These are phyloP conservation scores for Cherax destructor DNA, from an alignment of 1,140 invertebrate genomes.

Conservation along the genomic window DNA sequence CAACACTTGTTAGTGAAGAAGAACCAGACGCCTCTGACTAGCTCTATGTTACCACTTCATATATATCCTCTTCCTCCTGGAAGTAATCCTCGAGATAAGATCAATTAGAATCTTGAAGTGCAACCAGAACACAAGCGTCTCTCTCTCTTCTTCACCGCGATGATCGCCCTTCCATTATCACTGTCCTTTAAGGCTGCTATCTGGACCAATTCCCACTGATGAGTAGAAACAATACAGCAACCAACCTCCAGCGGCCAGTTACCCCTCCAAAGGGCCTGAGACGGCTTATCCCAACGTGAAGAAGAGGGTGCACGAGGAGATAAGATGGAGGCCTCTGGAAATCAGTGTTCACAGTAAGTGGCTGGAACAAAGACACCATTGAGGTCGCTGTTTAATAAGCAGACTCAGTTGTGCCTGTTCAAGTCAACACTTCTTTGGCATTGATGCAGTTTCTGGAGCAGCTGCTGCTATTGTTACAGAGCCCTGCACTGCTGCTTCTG, in stretches of 20 bases:
- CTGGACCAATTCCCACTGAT: not conserved
- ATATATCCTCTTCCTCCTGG: not conserved
- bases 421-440: too few relatives aligned
- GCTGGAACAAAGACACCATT: slow-evolving; percentile 16
- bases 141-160: not conserved
- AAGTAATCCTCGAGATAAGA: not conserved
- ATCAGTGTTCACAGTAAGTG: slow-evolving; percentile 15
- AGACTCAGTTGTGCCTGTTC: not conserved
- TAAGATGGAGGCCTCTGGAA: slow-evolving; percentile 18
- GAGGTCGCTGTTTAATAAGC: not conserved
- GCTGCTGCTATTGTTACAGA: not conserved
- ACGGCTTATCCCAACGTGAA: slow-evolving; percentile 18
- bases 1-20: not conserved
- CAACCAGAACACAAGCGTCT: not conserved
- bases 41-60: too few relatives aligned
- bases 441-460: not conserved
- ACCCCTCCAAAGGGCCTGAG: slow-evolving; percentile 22
- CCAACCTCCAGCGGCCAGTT: too few relatives aligned
- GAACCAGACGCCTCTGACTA: too few relatives aligned
- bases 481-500: not conserved
- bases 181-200: not conserved
- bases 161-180: not conserved
- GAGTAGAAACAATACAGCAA: not conserved
- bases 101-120: not conserved
- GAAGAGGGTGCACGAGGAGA: slow-evolving; percentile 2